phyloP scores from a whole-genome alignment of 2,888 invertebrate genomes.

The Orthosia cruda region DNA sequence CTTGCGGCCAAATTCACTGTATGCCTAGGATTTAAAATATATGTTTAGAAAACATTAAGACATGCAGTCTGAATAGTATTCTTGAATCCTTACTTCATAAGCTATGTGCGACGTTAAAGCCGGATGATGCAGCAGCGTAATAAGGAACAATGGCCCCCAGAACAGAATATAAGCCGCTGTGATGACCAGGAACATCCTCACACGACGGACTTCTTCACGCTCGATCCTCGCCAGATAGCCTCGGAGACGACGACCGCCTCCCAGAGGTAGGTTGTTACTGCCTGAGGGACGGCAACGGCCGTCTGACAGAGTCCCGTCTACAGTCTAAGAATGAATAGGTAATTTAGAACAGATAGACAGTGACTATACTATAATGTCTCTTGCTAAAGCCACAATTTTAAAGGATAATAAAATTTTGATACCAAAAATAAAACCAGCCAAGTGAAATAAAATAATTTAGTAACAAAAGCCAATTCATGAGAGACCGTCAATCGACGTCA shows the following conservation, averaged over 20 bases:
- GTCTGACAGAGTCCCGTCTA: conserved; percentile 86
- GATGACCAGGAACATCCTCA: conserved; percentile 97
- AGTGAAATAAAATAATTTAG: conserved; percentile 40
- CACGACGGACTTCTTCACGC: conserved; percentile 95
- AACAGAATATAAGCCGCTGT: conserved; percentile 96
- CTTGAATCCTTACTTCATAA: conserved; percentile 92
- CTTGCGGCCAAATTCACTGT: background rate
- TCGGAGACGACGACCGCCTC: conserved; percentile 94
- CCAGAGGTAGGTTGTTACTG: conserved; percentile 89
- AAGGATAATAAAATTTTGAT: conserved; percentile 22
- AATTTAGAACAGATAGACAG: background rate
- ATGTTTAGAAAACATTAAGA: background rate
- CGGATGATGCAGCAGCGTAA: conserved; percentile 95
- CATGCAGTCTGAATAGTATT: background rate
- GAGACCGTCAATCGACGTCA: conserved; percentile 5
- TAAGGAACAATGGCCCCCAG: conserved; percentile 98
- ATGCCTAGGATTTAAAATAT: background rate
- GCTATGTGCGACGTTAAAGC: conserved; percentile 94
- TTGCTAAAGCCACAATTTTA: conserved; percentile 23
- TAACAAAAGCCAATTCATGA: conserved; percentile 39
- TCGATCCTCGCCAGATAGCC: conserved; percentile 95
- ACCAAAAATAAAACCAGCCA: conserved; percentile 33
- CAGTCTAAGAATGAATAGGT: conserved; percentile 77
- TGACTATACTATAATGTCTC: no score
- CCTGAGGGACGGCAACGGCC: conserved; percentile 81